phyloP scores from a whole-genome alignment of 1,140 invertebrate genomes.

The Drosophila lowei region DNA sequence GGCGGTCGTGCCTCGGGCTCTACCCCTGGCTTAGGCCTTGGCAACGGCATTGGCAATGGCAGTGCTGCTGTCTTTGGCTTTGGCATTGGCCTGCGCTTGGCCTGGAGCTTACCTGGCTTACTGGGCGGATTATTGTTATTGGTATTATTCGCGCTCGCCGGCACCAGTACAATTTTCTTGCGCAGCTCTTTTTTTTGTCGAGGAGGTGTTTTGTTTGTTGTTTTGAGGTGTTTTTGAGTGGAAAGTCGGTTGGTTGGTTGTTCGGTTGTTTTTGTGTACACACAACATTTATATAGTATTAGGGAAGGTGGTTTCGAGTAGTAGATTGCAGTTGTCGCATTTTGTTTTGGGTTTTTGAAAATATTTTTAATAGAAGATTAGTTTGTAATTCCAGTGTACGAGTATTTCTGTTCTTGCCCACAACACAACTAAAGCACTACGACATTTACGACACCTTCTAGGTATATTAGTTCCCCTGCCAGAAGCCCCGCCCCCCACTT shows the following conservation, averaged over 20 bases:
- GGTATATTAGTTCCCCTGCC: neutral
- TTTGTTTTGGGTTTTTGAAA: constrained; percentile 49
- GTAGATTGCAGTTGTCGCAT: constrained; percentile 58
- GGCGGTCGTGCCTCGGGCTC: constrained; percentile 11
- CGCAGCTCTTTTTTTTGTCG: constrained; percentile 59
- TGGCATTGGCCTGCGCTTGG: constrained; percentile 38
- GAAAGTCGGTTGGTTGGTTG: constrained; percentile 27
- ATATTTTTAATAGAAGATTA: constrained; percentile 71
- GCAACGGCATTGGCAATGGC: constrained; percentile 13
- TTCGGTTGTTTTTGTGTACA: constrained; percentile 11
- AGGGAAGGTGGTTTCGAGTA: constrained; percentile 20
- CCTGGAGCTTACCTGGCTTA: constrained; percentile 80
- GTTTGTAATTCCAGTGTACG: constrained; percentile 49
- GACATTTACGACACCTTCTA: constrained; percentile 47
- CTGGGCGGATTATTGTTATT: constrained; percentile 77
- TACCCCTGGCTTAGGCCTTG: constrained; percentile 17
- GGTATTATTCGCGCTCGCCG: constrained; percentile 74
- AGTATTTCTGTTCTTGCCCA: constrained; percentile 28
- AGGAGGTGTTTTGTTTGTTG: constrained; percentile 19
- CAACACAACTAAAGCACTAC: constrained; percentile 58
- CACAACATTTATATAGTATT: constrained; percentile 25
- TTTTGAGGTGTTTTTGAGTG: constrained; percentile 36
- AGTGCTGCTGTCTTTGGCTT: neutral
- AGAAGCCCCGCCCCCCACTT: constrained; percentile 45
- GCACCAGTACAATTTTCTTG: constrained; percentile 81